Percentiles rank a stretch among this genome's conserved stretches.
These are phyloP conservation scores for Trichogramma evanescens DNA, from an alignment of 2,888 invertebrate species.

Conservation along the genomic window DNA sequence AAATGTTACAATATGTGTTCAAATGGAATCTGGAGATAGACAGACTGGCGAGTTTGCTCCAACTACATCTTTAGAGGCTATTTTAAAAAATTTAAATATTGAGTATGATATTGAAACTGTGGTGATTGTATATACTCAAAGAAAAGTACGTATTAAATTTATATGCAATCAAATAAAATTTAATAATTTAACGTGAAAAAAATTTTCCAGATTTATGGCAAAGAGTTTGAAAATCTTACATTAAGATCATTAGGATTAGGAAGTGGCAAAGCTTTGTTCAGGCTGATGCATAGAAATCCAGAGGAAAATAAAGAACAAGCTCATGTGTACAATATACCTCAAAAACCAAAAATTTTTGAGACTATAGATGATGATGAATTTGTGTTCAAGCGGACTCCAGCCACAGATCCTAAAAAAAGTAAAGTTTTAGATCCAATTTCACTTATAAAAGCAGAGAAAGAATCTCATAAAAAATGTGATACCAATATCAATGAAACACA, in stretches of 20 bases:
- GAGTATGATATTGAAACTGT: conserved; percentile 43
- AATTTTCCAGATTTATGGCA: conserved; percentile 56
- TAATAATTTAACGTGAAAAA: not conserved
- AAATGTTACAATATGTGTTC: conserved; percentile 67
- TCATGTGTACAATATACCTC: conserved; percentile 56
- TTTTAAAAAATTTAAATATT: conserved; percentile 55
- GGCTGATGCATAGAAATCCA: conserved; percentile 60
- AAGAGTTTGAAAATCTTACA: conserved; percentile 60
- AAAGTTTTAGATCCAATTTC: conserved; percentile 10
- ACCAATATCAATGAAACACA: not conserved
- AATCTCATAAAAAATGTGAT: not conserved
- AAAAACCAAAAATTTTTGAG: conserved; percentile 31
- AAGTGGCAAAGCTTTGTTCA: conserved; percentile 68
- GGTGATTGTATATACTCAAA: conserved; percentile 39
- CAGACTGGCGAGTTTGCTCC: conserved; percentile 57
- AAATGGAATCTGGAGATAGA: conserved; percentile 67
- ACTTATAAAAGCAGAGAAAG: conserved; percentile 7
- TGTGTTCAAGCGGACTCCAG: not conserved
- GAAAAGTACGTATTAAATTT: conserved; percentile 31
- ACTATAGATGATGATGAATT: conserved; percentile 12
- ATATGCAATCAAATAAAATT: not conserved
- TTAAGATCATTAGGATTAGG: conserved; percentile 72
- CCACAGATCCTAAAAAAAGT: not conserved
- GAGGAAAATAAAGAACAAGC: conserved; percentile 64
- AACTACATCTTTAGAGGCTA: conserved; percentile 51